A percentile compares a stretch with the other conserved stretches of the same genome.
These are phyloP conservation scores for Drosophila nigricruria DNA, from an alignment of 2,888 invertebrate genomes.

Conservation along the genomic window DNA sequence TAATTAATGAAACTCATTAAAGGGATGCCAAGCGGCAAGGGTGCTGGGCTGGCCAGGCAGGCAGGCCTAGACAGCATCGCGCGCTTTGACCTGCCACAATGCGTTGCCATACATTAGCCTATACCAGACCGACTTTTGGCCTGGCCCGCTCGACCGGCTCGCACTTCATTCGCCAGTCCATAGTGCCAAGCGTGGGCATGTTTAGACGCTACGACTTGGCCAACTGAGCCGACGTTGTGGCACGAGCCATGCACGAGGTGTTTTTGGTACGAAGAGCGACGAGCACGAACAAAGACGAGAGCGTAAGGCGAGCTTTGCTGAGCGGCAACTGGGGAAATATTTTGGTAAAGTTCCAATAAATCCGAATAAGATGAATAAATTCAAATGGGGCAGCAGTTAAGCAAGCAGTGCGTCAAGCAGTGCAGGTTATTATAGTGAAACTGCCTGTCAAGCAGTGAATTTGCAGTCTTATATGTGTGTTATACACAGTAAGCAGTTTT, in stretches of 20 bases:
- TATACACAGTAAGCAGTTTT: not conserved
- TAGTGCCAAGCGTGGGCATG: not conserved
- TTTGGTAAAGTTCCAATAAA: slow-evolving; percentile 7
- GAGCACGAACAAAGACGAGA: slow-evolving; percentile 9
- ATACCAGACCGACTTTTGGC: slow-evolving; percentile 35
- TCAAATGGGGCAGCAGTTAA: not conserved
- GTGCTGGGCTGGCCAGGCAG: slow-evolving; percentile 34
- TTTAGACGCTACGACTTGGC: slow-evolving; percentile 11
- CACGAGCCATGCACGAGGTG: slow-evolving; percentile 29
- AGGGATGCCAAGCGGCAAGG: slow-evolving; percentile 53
- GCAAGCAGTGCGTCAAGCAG: slow-evolving; percentile 31
- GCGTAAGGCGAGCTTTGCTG: slow-evolving; percentile 26
- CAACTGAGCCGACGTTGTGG: slow-evolving; percentile 32
- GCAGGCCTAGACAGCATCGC: slow-evolving; percentile 59
- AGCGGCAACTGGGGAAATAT: slow-evolving; percentile 38
- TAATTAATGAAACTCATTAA: slow-evolving; percentile 81
- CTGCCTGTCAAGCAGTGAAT: slow-evolving; percentile 1
- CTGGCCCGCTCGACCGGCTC: slow-evolving; percentile 14
- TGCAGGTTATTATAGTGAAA: not conserved
- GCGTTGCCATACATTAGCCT: slow-evolving; percentile 71
- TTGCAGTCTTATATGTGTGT: not conserved
- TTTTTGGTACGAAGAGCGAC: slow-evolving; percentile 13
- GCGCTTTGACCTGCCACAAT: slow-evolving; percentile 79
- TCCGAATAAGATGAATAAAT: slow-evolving; percentile 34
- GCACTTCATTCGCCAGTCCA: slow-evolving; percentile 31